Conservation (phyloP, 2,888 invertebrate genomes). For the Drosophila atroscutellata region DNA sequence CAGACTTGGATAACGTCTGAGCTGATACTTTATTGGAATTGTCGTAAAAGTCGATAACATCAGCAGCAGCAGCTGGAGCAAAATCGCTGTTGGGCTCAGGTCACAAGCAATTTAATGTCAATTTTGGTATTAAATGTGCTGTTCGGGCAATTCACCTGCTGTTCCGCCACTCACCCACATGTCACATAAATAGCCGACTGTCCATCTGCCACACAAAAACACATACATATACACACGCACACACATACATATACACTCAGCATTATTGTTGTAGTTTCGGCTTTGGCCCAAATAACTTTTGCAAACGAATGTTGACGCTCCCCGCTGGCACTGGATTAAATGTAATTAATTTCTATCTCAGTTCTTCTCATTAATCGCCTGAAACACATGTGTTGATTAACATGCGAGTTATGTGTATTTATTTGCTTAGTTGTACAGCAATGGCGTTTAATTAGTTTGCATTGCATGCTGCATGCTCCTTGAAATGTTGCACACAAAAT, state of each 20-base stretch:
- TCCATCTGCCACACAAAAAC: constrained; percentile 28
- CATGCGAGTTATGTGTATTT: constrained; percentile 19
- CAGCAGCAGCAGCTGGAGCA: constrained; percentile 29
- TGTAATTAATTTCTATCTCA: constrained; percentile 67
- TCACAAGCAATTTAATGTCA: constrained; percentile 82
- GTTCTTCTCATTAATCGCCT: neutral
- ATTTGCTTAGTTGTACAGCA: constrained; percentile 20
- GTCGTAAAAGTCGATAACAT: constrained; percentile 81
- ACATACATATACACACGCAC: constrained; percentile 16
- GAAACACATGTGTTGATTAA: constrained; percentile 24
- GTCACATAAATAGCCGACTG: constrained; percentile 13
- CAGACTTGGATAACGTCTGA: constrained; percentile 60
- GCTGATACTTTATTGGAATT: constrained; percentile 77
- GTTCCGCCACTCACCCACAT: constrained; percentile 45
- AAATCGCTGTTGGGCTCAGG: constrained; percentile 51
- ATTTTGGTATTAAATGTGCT: constrained; percentile 79
- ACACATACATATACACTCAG: constrained; percentile 8
- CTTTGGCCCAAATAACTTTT: constrained; percentile 54
- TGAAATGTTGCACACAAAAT: constrained; percentile 12
- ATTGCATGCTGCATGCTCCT: constrained; percentile 27
- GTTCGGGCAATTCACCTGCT: constrained; percentile 72
- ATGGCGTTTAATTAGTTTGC: constrained; percentile 51
- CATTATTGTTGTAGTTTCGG: constrained; percentile 15
- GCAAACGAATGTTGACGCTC: constrained; percentile 70
- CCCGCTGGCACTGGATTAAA: constrained; percentile 67